Evolutionary conservation across 1,140 invertebrate species (phyloP).

Genomic region (Galendromus occidentalis): DNA sequence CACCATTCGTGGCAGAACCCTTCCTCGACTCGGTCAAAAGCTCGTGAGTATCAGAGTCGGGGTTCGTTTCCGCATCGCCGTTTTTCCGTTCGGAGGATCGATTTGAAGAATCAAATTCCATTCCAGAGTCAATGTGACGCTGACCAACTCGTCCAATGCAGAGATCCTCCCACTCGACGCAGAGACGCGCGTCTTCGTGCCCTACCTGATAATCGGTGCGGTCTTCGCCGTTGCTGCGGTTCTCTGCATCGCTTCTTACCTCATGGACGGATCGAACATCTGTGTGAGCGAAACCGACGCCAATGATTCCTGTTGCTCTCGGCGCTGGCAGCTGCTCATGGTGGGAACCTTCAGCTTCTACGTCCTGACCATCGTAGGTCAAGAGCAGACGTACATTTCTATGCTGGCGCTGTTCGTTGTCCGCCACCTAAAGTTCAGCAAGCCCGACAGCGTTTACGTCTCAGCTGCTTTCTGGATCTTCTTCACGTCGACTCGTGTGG

Average conservation of each 20-base stretch:
- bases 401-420: background rate
- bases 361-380: background rate
- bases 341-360: background rate
- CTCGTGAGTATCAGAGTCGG: background rate
- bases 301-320: background rate
- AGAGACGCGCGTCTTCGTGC: background rate
- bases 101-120: background rate
- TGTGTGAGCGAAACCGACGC: background rate
- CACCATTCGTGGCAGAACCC: conserved; percentile 14
- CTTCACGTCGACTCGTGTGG: background rate
- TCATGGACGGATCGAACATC: background rate
- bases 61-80: no score
- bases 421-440: background rate
- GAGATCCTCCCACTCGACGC: background rate
- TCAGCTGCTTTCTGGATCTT: conserved; percentile 1
- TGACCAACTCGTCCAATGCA: background rate
- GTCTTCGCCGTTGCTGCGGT: background rate
- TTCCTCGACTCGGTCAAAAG: conserved; percentile 1
- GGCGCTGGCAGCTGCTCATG: background rate
- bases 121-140: background rate
- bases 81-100: background rate
- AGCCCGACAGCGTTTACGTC: background rate
- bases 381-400: background rate
- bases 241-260: background rate
- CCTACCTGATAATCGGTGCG: background rate